Base-by-base conservation (phyloP, 2,888 invertebrate genomes). In the Dascillus cervinus region DNA sequence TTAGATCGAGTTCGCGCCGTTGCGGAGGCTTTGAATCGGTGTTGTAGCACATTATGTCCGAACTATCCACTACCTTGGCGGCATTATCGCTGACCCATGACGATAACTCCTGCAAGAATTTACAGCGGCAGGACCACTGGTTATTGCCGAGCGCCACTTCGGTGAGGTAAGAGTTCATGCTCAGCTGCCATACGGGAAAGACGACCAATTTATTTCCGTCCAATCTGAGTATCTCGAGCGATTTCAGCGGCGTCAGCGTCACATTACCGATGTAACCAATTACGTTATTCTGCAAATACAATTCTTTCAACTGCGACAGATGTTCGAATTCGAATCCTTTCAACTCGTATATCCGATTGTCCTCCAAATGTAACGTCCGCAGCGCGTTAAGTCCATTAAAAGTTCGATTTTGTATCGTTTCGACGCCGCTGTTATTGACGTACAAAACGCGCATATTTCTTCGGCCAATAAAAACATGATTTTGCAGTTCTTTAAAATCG, bases 51-150 rank as follows among this genome's bases (percentile, higher is more conserved):
- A 80, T 83, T 50, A 88, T 79, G 53, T 85, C 84, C 44, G 75
- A 73, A 45, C 79, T 75, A 60, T 88, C 88, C 39, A 82, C 70
- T 46, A 88, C 80, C 65, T 82, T 82, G 60, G 81, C 76, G 38
- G 81, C 79, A 60, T 86, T 86, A 58, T 86, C 85, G 17, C 79
- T 75, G 39, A 88, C 78, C 75, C 87, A 90, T 44, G 80, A 73
- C 37, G 87, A 84, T 49, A 89, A 70, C 53, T 84, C 83, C 62
- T 86, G 83, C 52, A 91, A 72, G 66, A 87, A 90, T 59, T 85
- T 82, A 66, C 92, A 92, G 49, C 87, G 81, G 58, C 92, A 92
- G 22, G 85, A 84, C 91, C 91, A 92, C 39, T 79, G 75, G 64
- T 92, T 92, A 50, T 82, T 78, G 8, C 86, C 84, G 33, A 91